phyloP scores from a whole-genome alignment of 2,797 vertebrate genomes.

The Arctocebus calabarensis region DNA sequence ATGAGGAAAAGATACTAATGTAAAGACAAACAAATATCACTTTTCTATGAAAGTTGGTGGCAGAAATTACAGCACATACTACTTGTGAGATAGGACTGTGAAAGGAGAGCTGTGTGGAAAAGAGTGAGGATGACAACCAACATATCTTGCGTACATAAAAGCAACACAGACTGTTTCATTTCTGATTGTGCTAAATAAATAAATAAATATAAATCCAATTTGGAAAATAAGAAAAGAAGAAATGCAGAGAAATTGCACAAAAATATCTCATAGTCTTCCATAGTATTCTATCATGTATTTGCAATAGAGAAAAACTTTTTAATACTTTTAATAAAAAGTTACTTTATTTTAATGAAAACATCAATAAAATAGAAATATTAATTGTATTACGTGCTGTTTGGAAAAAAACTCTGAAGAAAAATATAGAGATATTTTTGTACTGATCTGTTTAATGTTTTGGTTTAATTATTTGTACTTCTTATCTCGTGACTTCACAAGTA shows the following conservation, averaged over 20 bases:
- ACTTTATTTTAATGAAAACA: conserved; percentile 33
- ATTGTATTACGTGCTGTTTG: conserved; percentile 19
- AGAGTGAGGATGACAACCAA: not conserved
- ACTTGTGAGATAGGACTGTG: not conserved
- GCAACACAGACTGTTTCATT: not conserved
- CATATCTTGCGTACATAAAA: not conserved
- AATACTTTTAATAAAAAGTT: not conserved
- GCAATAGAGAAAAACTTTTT: not conserved
- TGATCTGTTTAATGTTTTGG: not conserved
- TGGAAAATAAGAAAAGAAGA: conserved; percentile 39
- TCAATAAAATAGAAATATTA: not conserved
- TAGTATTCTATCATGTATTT: not conserved
- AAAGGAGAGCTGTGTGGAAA: not conserved
- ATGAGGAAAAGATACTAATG: not conserved
- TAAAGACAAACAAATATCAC: not conserved
- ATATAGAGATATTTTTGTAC: not conserved
- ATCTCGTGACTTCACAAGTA: not conserved
- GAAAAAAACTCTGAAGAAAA: conserved; percentile 33
- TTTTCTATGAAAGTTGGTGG: not conserved
- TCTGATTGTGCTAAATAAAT: conserved; percentile 50
- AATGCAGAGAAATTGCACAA: not conserved
- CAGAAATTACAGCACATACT: not conserved
- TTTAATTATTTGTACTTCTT: not conserved
- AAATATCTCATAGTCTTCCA: not conserved
- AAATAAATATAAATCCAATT: conserved; percentile 45